Evolutionary conservation across 2,888 invertebrate genomes (phyloP), one percentile per base, ranked within the genome.

Genomic region (Limnephilus rhombicus): DNA sequence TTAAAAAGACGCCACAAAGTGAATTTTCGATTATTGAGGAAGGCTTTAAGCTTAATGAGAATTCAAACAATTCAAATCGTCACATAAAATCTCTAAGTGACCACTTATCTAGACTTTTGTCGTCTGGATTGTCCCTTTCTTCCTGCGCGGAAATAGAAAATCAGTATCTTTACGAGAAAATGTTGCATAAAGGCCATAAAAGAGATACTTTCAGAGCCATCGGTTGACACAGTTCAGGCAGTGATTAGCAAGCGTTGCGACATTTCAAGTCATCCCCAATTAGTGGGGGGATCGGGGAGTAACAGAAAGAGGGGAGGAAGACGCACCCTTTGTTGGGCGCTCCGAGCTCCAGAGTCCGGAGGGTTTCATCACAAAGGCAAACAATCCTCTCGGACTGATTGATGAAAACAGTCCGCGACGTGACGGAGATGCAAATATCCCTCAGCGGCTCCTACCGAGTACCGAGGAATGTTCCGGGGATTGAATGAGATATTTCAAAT

Each of bases 201-300:
- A 83, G 83, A 41, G 83, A 41, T 3, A 24, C 15, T 87, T 87
- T 87, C 80, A 68, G 37, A 34, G 24, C 37, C 41, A 89, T 89
- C 12, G 41, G 80, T 37, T 80, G 88, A 80, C 86, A 87, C 29
- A n/a, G 45, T 49, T 53, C 87, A 49, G 53, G 41, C 80, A 41
- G 37, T 89, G 80, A 89, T 89, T 89, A 80, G 88, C 80, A 91
- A 41, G 91, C 80, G 49, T 45, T 49, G 91, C 86, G 91, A 87
- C 91, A 86, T 90, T 86, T 80, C 80, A 24, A 86, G 91, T 91
- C 91, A 91, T 34, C 80, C 80, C 85, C 82, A 91, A 91, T 91
- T 91, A 91, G 81, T 31, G 24, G 80, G 49, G 80, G 91, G 81
- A 86, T 41, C 24, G 45, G 85, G 68, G 68, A 68, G n/a, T 18